These are phyloP conservation scores for Drosophila leonis DNA, from an alignment of 2,888 invertebrate genomes.

Conservation along the genomic window DNA sequence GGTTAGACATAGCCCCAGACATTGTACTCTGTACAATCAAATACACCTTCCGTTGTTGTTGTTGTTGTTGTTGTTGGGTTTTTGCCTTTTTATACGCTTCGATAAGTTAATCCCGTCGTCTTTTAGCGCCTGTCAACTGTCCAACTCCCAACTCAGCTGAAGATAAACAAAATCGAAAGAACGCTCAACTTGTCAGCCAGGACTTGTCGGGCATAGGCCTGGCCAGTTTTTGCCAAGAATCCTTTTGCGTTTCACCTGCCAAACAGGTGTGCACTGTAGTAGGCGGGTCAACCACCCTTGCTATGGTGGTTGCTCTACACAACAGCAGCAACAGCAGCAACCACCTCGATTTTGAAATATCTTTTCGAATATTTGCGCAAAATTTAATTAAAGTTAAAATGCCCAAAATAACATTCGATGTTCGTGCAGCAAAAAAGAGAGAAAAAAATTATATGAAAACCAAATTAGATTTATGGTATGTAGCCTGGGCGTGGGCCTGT, in stretches of 20 bases:
- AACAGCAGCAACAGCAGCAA: slow-evolving; percentile 7
- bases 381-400: slow-evolving; percentile 80
- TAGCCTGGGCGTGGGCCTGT: background rate
- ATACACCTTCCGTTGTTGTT: slow-evolving; percentile 31
- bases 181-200: slow-evolving; percentile 53
- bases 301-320: slow-evolving; percentile 26
- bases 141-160: background rate
- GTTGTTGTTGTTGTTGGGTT: slow-evolving; percentile 34
- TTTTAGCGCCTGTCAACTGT: slow-evolving; percentile 75
- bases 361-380: slow-evolving; percentile 73
- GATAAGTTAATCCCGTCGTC: slow-evolving; percentile 79
- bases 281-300: slow-evolving; percentile 8
- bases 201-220: slow-evolving; percentile 17
- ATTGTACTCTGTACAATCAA: slow-evolving; percentile 47
- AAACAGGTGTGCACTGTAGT: slow-evolving; percentile 63
- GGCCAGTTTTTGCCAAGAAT: slow-evolving; percentile 39
- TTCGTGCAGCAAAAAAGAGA: background rate
- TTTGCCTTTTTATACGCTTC: slow-evolving; percentile 67
- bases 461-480: slow-evolving; percentile 37
- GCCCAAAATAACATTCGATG: slow-evolving; percentile 63
- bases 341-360: slow-evolving; percentile 70
- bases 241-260: slow-evolving; percentile 49
- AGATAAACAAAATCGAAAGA: slow-evolving; percentile 53
- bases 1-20: slow-evolving; percentile 4
- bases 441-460: slow-evolving; percentile 13